A percentile compares a stretch with the other conserved stretches of the same genome.
phyloP scores from a whole-genome alignment of 2,888 invertebrate genomes.

The Lepidonotus clava region DNA sequence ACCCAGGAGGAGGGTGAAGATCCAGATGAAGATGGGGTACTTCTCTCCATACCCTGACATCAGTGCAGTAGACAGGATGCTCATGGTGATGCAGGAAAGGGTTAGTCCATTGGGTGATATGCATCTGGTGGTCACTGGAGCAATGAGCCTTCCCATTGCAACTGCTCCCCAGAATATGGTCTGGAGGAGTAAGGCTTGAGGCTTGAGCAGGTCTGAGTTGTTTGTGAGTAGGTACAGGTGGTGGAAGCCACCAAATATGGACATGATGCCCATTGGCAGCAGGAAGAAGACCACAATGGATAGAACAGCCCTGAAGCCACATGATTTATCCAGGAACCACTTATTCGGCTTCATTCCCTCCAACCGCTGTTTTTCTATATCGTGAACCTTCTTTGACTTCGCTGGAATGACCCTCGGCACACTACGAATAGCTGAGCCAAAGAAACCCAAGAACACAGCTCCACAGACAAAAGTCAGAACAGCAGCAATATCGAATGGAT shows the following conservation, averaged over 20 bases:
- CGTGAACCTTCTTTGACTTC: too few relatives aligned
- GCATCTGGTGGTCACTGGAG: not conserved
- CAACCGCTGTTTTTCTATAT: too few relatives aligned
- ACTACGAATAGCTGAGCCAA: constrained; percentile 34
- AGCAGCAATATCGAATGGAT: constrained; percentile 53
- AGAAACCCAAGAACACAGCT: constrained; percentile 48
- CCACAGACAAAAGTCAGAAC: constrained; percentile 33
- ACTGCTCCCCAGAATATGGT: constrained; percentile 49
- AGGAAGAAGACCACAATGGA: constrained; percentile 36
- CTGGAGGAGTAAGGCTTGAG: constrained; percentile 35
- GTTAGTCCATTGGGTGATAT: constrained; percentile 50
- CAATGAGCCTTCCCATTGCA: not conserved
- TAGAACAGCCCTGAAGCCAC: not conserved
- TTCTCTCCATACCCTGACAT: constrained; percentile 42
- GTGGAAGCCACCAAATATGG: constrained; percentile 43
- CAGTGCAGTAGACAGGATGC: constrained; percentile 33
- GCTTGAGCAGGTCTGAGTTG: not conserved
- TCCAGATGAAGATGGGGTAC: constrained; percentile 43
- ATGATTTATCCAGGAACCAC: constrained; percentile 9
- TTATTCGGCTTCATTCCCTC: too few relatives aligned
- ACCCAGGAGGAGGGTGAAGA: constrained; percentile 33
- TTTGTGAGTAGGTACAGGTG: constrained; percentile 6
- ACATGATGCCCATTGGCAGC: constrained; percentile 10
- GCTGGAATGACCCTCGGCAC: too few relatives aligned
- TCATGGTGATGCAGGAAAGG: constrained; percentile 33